Conservation (phyloP, 2,888 invertebrate genomes). For the Agrenia bidenticulata region DNA sequence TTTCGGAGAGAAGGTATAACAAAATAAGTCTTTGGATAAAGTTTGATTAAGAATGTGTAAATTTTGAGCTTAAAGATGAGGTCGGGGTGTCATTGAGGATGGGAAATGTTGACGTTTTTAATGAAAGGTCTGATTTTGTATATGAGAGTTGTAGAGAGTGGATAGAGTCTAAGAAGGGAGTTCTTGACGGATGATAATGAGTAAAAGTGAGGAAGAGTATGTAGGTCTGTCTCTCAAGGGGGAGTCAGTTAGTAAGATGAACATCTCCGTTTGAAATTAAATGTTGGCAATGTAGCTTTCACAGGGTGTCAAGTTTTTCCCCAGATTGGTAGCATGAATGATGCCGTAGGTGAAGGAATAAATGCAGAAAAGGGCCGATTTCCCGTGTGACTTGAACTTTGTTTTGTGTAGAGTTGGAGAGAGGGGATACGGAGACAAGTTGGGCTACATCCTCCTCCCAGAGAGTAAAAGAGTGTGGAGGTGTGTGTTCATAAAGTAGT, state of each 20-base stretch:
- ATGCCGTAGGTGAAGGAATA: conserved; percentile 24
- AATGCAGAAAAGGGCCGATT: conserved; percentile 19
- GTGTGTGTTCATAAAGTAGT: conserved; percentile 15
- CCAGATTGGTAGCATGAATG: conserved; percentile 25
- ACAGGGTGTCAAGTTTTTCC: conserved; percentile 35
- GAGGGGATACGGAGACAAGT: conserved; percentile 12
- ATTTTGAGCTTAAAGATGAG: conserved; percentile 9
- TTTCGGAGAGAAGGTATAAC: no score
- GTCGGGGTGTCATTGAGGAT: background rate
- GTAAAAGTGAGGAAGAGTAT: conserved; percentile 29
- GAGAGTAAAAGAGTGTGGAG: conserved; percentile 7
- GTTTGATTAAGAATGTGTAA: conserved; percentile 5
- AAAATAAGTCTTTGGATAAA: no score
- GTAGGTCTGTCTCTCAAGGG: conserved; percentile 4
- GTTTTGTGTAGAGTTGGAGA: background rate
- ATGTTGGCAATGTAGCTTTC: conserved; percentile 29
- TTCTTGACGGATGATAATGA: conserved; percentile 32
- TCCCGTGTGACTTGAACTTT: conserved; percentile 21
- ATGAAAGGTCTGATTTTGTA: conserved; percentile 7
- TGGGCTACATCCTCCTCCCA: background rate
- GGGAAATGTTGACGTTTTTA: conserved; percentile 8
- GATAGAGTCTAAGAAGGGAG: background rate
- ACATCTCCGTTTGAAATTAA: conserved; percentile 20
- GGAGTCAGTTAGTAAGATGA: conserved; percentile 15
- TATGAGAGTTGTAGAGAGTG: conserved; percentile 7